Percentiles rank a stretch among this genome's conserved stretches.
Conservation (phyloP, 2,797 vertebrate genomes). For the Acipenser ruthenus region DNA sequence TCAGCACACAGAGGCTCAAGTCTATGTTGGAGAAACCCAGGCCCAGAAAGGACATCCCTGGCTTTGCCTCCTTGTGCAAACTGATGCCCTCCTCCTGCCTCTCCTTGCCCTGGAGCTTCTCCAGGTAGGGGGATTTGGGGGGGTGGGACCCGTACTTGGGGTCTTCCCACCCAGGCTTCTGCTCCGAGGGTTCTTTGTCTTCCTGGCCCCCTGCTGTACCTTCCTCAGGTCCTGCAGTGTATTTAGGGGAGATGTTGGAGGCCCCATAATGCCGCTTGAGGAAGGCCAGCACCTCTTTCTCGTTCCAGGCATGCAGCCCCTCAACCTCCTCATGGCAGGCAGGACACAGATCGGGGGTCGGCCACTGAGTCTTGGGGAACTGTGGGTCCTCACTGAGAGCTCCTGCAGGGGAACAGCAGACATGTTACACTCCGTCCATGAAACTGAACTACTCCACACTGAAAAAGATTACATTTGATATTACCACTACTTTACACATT, state of each 20-base stretch:
- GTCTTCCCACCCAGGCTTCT: not conserved
- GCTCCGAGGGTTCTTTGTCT: not conserved
- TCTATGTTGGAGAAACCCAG: slow-evolving; percentile 84
- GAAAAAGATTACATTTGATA: no score
- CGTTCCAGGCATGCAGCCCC: slow-evolving; percentile 76
- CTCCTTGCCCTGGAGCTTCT: not conserved
- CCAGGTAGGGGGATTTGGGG: not conserved
- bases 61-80: slow-evolving; percentile 26
- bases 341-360: slow-evolving; percentile 74
- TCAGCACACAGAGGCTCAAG: slow-evolving; percentile 88
- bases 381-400: slow-evolving; percentile 80
- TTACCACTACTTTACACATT: no score
- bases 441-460: no score
- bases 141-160: not conserved
- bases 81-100: fast-evolving
- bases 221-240: slow-evolving; percentile 29
- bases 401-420: slow-evolving; percentile 50
- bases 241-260: slow-evolving; percentile 58
- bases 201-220: not conserved
- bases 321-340: slow-evolving; percentile 75
- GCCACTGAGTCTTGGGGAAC: slow-evolving; percentile 86
- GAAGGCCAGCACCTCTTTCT: slow-evolving; percentile 66
- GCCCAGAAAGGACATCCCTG: slow-evolving; percentile 57
- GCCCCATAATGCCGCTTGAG: slow-evolving; percentile 68
- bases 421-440: no score